These are phyloP conservation scores for Aricia artaxerxes DNA, from an alignment of 2,888 invertebrate species.

Conservation along the genomic window DNA sequence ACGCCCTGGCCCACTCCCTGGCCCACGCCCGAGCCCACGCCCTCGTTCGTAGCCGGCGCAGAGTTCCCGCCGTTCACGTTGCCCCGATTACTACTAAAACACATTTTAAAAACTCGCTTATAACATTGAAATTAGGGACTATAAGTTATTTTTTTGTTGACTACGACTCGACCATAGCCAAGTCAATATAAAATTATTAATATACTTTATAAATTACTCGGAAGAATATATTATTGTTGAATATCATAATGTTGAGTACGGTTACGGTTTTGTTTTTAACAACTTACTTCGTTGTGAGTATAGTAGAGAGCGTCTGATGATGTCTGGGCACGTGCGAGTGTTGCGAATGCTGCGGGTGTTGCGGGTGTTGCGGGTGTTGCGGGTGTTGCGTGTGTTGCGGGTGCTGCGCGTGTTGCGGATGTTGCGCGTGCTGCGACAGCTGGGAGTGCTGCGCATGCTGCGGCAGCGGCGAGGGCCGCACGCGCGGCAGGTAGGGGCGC, in stretches of 20 bases:
- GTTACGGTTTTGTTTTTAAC: neutral
- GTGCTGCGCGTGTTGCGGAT: conserved; percentile 43
- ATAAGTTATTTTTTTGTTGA: neutral
- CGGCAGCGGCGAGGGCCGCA: conserved; percentile 52
- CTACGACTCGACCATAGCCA: neutral
- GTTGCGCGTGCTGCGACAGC: conserved; percentile 41
- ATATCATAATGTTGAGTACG: neutral
- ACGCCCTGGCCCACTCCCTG: conserved; percentile 39
- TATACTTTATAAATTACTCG: neutral
- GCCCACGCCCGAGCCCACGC: conserved; percentile 38
- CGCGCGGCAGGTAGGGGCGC: conserved; percentile 51
- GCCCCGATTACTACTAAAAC: conserved; percentile 48
- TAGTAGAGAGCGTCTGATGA: conserved; percentile 47
- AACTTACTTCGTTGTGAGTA: conserved; percentile 47
- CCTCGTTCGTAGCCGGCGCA: conserved; percentile 38
- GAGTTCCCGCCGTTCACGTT: conserved; percentile 58
- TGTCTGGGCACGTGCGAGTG: conserved; percentile 44
- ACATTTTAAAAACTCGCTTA: neutral
- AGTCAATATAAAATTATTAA: neutral
- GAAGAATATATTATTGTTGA: neutral
- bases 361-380: conserved; percentile 44
- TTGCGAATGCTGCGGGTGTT: conserved; percentile 41
- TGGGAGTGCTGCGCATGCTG: conserved; percentile 52
- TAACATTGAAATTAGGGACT: neutral
- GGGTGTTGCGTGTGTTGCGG: conserved; percentile 45